Conservation (phyloP, 2,888 invertebrate genomes). For the Cosmia pyralina region DNA sequence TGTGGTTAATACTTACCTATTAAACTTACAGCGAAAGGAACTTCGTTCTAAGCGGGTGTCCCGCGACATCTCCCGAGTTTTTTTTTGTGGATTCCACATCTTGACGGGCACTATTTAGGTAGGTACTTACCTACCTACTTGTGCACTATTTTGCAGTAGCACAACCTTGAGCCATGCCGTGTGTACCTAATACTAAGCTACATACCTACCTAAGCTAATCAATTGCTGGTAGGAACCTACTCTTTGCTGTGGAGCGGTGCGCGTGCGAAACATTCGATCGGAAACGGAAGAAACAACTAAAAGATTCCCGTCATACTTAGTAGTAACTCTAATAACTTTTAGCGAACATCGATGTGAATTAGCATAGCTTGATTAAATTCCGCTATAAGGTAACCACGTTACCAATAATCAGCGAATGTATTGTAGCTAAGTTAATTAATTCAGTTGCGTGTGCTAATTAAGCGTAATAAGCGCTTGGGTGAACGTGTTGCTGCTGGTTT, state of each 20-base stretch:
- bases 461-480: neutral
- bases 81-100: too few relatives aligned
- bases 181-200: too few relatives aligned
- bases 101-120: too few relatives aligned
- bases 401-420: slow-evolving; percentile 3
- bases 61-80: too few relatives aligned
- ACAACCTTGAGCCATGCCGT: neutral
- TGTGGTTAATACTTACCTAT: too few relatives aligned
- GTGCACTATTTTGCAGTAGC: too few relatives aligned
- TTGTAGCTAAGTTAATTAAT: neutral
- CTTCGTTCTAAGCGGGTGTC: too few relatives aligned
- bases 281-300: neutral
- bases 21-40: too few relatives aligned
- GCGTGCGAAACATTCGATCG: neutral
- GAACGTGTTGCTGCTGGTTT: neutral
- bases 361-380: slow-evolving; percentile 1
- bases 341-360: neutral
- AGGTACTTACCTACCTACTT: too few relatives aligned
- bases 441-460: slow-evolving; percentile 13
- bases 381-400: neutral
- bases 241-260: too few relatives aligned
- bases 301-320: neutral
- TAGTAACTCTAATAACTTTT: neutral
- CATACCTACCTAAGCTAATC: neutral
- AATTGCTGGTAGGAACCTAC: too few relatives aligned